A percentile compares a stretch with the other conserved stretches of the same genome.
Evolutionary conservation across 2,888 invertebrate species (phyloP).

Genomic region (Scaptomyza cyrtandrae): DNA sequence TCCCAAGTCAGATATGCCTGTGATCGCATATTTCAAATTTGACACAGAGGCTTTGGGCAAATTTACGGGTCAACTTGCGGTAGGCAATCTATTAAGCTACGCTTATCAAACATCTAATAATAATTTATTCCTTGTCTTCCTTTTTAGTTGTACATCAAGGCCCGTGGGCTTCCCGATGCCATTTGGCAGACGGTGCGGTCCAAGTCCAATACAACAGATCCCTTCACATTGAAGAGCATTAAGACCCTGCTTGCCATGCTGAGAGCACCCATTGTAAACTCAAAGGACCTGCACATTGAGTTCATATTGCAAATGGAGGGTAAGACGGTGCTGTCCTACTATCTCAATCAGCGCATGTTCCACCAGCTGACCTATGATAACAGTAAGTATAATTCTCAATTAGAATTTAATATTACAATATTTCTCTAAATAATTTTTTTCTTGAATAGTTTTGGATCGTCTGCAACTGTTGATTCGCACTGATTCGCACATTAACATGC

Average conservation of each 20-base stretch:
- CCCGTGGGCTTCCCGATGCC: constrained; percentile 84
- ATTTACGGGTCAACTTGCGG: constrained; percentile 87
- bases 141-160: constrained; percentile 87
- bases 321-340: constrained; percentile 88
- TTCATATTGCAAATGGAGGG: constrained; percentile 88
- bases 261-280: constrained; percentile 84
- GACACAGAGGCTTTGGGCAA: constrained; percentile 86
- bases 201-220: constrained; percentile 84
- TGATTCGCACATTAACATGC: constrained; percentile 87
- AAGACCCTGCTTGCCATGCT: constrained; percentile 85
- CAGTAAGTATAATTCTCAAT: constrained; percentile 84
- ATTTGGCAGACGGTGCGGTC: constrained; percentile 84
- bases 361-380: constrained; percentile 87
- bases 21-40: constrained; percentile 86
- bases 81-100: constrained; percentile 46
- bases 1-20: constrained; percentile 88
- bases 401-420: not conserved
- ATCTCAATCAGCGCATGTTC: constrained; percentile 88
- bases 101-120: not conserved
- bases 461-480: constrained; percentile 86
- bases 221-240: constrained; percentile 86
- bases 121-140: not conserved
- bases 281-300: constrained; percentile 88
- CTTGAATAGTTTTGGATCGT: constrained; percentile 85
- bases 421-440: not conserved